Base-by-base conservation (phyloP, 1,140 invertebrate genomes). In the Nymphalis io region DNA sequence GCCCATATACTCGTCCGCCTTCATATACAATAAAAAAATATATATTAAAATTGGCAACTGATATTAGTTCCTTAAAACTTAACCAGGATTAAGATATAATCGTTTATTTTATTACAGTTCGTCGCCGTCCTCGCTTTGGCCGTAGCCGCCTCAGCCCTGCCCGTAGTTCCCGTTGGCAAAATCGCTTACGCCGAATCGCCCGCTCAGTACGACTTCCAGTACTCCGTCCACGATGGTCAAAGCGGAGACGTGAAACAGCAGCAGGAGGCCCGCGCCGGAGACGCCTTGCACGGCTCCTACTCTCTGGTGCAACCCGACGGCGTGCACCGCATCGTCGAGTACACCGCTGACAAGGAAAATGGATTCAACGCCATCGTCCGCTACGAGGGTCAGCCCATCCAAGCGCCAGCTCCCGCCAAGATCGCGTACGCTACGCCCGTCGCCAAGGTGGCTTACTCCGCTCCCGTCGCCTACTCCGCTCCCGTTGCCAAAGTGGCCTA, bases 151-250 rank as follows among this genome's bases (percentile, higher is more conserved):
- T 81, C 78, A n/a, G 83, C 84, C 44, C 23, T 82, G 12, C 83
- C 81, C 20, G 51, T 86, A 59, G 82, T 80, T 5, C 84, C 85
- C 0, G 68, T 85, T 18, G 75, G 74, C 21, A 83, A 87, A 64
- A 55, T 85, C 40, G 81, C 74, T 0, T 87, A 89, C 75, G 82
- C 81, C 8, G 92, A 93, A 72, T 90, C 92, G 53, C 93, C 93
- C 13, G 94, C 94, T 10, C 94, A 94, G 73, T 95, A 95, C 90
- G 93, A 93, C 63, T 95, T 94, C 80, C 89, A 92, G 15, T 95
- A 95, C 79, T 93, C 94, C 64, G 93, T 95, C 3, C 94, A 94
- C 73, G 94, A 95, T 78, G 92, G 82, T 13, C 84, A 91, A 70
- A 90, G 75, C 64, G 91, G 93, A 5, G 68, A 70, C 44, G 46